Percentiles rank a stretch among this genome's conserved stretches.
Evolutionary conservation across 2,113 vertebrate species (phyloP).

Genomic region (Xiphophorus maculatus): DNA sequence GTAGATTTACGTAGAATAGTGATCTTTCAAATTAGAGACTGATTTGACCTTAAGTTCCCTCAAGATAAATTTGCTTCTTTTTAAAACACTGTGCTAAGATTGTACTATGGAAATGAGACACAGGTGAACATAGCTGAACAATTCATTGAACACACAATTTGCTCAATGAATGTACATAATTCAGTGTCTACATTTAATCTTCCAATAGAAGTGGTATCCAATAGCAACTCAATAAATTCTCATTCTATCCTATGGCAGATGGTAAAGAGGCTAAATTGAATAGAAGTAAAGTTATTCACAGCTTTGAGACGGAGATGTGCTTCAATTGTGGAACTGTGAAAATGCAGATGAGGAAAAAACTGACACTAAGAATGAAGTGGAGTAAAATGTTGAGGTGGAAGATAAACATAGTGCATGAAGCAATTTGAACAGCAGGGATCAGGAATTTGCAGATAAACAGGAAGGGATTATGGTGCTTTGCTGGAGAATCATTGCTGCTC

Average conservation of each 20-base stretch:
- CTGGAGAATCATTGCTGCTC: neutral
- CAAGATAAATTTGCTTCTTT: neutral
- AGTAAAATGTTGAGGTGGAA: neutral
- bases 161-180: neutral
- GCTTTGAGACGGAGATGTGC: slow-evolving; percentile 7
- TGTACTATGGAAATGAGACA: neutral
- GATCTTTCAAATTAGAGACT: neutral
- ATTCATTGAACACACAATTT: neutral
- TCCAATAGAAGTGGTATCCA: neutral
- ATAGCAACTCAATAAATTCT: neutral
- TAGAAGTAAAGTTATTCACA: slow-evolving; percentile 27
- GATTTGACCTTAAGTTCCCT: neutral
- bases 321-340: slow-evolving; percentile 12
- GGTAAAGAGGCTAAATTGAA: neutral
- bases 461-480: slow-evolving; percentile 3
- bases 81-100: too few relatives aligned
- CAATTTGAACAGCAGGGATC: neutral
- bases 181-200: too few relatives aligned
- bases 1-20: neutral
- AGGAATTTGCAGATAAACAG: slow-evolving; percentile 21
- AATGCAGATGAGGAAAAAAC: neutral
- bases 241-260: neutral
- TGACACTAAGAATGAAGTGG: slow-evolving; percentile 28
- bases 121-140: neutral
- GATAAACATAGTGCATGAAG: slow-evolving; percentile 34